Evolutionary conservation across 2,797 vertebrate genomes (phyloP).

Genomic region (Melanotaenia trifasciata): DNA sequence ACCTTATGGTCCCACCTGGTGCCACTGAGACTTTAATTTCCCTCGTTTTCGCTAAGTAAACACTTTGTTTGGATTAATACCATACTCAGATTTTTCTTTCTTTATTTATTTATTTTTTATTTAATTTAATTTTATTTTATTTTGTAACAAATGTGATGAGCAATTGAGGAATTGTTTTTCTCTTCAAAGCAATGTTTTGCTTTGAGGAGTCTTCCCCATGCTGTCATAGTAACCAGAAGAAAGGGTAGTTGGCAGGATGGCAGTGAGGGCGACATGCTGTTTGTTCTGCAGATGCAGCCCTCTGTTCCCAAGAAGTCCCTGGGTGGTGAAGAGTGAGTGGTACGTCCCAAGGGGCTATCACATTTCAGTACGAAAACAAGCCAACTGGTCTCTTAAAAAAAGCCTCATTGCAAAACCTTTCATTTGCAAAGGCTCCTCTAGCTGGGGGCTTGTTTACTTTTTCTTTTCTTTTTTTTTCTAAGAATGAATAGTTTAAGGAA

Average conservation of each 20-base stretch:
- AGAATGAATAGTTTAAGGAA: constrained; percentile 38
- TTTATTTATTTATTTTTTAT: not conserved
- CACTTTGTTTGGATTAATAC: not conserved
- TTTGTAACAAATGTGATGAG: not conserved
- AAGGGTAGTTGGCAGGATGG: constrained; percentile 67
- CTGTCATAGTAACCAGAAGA: constrained; percentile 70
- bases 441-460: constrained; percentile 32
- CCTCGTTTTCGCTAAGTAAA: not conserved
- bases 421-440: constrained; percentile 43
- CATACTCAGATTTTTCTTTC: not conserved
- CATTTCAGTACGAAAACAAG: constrained; percentile 76
- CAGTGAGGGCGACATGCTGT: constrained; percentile 64
- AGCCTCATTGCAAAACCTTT: constrained; percentile 62
- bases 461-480: constrained; percentile 19
- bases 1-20: constrained; percentile 60
- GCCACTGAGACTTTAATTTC: constrained; percentile 22
- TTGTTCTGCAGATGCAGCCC: constrained; percentile 75
- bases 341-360: constrained; percentile 68
- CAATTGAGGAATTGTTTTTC: constrained; percentile 26
- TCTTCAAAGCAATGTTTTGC: constrained; percentile 44
- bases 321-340: constrained; percentile 66
- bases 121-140: not conserved
- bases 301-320: constrained; percentile 69
- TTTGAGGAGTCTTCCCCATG: constrained; percentile 58
- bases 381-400: constrained; percentile 46